phyloP scores from a whole-genome alignment of 1,140 invertebrate species.

The Drosophila melanica region DNA sequence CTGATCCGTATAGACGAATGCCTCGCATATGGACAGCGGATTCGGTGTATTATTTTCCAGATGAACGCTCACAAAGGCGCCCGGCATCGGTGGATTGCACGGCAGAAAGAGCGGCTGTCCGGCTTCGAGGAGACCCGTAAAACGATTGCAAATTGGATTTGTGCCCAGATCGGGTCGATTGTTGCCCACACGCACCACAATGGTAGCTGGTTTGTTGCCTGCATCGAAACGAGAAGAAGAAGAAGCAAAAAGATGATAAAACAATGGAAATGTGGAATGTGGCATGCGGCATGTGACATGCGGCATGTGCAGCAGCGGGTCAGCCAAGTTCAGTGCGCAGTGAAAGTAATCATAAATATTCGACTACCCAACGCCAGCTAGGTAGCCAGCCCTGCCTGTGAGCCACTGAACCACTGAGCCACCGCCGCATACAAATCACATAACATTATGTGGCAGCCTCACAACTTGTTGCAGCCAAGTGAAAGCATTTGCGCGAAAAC shows the following conservation, averaged over 20 bases:
- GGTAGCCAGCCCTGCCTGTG: constrained; percentile 16
- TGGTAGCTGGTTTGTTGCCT: constrained; percentile 91
- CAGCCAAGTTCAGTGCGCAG: constrained; percentile 51
- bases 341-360: constrained; percentile 84
- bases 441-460: constrained; percentile 43
- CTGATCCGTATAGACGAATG: constrained; percentile 97
- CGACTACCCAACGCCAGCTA: neutral
- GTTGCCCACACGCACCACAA: constrained; percentile 96
- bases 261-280: constrained; percentile 4
- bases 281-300: constrained; percentile 30
- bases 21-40: constrained; percentile 96
- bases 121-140: constrained; percentile 93
- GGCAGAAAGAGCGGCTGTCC: constrained; percentile 96
- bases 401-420: constrained; percentile 58
- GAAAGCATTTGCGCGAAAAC: constrained; percentile 75
- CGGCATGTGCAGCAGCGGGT: constrained; percentile 23
- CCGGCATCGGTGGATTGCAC: constrained; percentile 97
- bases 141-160: constrained; percentile 96
- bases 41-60: constrained; percentile 89
- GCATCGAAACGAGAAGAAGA: neutral
- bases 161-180: constrained; percentile 96
- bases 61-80: constrained; percentile 96
- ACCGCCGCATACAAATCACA: constrained; percentile 62
- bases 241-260: too few relatives aligned
- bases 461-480: constrained; percentile 59